Conservation (phyloP, 2,797 vertebrate genomes). For the Pristis pectinata region DNA sequence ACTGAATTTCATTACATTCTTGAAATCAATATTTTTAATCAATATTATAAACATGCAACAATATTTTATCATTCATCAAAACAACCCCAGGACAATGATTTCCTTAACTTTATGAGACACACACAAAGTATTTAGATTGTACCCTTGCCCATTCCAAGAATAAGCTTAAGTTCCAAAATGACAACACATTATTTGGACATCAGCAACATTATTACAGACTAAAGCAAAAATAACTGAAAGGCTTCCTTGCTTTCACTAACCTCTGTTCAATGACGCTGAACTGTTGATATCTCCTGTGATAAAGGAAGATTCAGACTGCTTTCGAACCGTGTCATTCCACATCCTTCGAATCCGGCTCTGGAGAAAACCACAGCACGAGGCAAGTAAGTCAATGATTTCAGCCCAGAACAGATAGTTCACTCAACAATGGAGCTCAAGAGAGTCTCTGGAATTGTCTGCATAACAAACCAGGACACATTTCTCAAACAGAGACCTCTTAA, state of each 20-base stretch:
- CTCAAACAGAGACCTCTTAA: neutral
- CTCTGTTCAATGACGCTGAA: conserved; percentile 97
- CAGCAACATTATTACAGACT: neutral
- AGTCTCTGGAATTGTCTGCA: neutral
- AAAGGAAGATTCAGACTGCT: conserved; percentile 97
- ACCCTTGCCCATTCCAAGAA: neutral
- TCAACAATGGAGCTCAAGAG: neutral
- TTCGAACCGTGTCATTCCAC: conserved; percentile 99
- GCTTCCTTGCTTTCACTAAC: conserved; percentile 64
- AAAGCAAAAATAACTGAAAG: conserved; percentile 42
- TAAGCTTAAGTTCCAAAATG: neutral
- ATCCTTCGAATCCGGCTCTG: conserved; percentile 98
- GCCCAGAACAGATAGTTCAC: neutral
- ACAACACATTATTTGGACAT: neutral
- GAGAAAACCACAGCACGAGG: conserved; percentile 18
- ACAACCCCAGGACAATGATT: neutral
- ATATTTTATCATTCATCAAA: neutral
- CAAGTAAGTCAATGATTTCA: conserved; percentile 41
- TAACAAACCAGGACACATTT: neutral
- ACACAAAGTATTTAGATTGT: neutral
- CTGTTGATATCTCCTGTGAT: conserved; percentile 99
- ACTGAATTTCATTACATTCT: conserved; percentile 14
- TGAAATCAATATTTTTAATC: conserved; percentile 3
- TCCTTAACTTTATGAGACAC: neutral
- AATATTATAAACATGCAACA: neutral